phyloP scores from a whole-genome alignment of 2,113 vertebrate genomes.

The Alouatta palliata region DNA sequence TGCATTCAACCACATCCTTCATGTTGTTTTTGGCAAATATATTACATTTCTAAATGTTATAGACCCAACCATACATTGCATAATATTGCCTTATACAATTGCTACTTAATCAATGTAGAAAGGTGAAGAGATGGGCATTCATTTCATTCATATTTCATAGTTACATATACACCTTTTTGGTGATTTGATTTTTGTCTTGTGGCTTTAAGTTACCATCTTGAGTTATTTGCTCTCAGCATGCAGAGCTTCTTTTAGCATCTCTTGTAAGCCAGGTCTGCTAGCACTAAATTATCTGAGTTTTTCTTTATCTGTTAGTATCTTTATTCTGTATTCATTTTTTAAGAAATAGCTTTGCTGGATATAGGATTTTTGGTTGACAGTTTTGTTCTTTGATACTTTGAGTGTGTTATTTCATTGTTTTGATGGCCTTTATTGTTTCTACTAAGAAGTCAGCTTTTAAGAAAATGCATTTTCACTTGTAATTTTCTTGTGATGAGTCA shows the following conservation, averaged over 20 bases:
- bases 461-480: neutral
- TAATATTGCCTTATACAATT: neutral
- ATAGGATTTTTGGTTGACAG: neutral
- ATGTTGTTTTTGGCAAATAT: neutral
- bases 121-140: neutral
- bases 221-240: neutral
- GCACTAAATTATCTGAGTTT: neutral
- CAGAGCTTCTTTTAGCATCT: neutral
- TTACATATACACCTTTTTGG: neutral
- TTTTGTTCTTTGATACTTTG: neutral
- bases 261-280: neutral
- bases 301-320: neutral
- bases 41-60: neutral
- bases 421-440: neutral
- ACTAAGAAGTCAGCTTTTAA: neutral
- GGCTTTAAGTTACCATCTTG: neutral
- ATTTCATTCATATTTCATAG: neutral
- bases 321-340: neutral
- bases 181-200: neutral
- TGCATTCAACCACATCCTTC: neutral
- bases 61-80: neutral
- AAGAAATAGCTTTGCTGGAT: neutral
- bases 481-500: neutral
- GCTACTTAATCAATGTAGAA: neutral
- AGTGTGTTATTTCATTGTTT: neutral